A percentile compares a stretch with the other conserved stretches of the same genome.
These are phyloP conservation scores for Rhinoderma darwinii DNA, from an alignment of 2,113 vertebrate species.

Conservation along the genomic window DNA sequence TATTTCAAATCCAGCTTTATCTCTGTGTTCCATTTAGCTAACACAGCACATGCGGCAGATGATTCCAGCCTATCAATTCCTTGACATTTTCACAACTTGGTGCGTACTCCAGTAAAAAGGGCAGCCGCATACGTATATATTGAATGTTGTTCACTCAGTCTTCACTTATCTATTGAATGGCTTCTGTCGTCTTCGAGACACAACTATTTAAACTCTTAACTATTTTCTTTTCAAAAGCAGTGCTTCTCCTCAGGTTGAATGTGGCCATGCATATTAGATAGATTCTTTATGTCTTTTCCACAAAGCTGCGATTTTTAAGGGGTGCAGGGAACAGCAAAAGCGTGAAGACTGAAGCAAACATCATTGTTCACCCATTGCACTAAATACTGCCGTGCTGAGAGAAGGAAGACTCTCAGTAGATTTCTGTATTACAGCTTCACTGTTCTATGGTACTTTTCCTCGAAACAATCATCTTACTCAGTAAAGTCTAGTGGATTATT, in stretches of 20 bases:
- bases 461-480: neutral
- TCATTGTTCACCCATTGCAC: neutral
- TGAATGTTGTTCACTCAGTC: slow-evolving; percentile 9
- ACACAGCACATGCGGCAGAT: neutral
- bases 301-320: neutral
- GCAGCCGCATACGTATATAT: slow-evolving; percentile 2
- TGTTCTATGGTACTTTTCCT: neutral
- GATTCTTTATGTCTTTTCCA: neutral
- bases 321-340: neutral
- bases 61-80: slow-evolving; percentile 41
- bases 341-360: neutral
- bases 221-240: slow-evolving; percentile 9
- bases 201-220: slow-evolving; percentile 17
- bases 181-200: neutral
- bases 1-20: neutral
- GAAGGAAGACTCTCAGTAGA: neutral
- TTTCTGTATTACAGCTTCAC: neutral
- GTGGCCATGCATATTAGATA: neutral
- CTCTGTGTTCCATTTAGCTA: neutral
- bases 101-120: slow-evolving; percentile 30
- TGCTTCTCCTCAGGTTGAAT: neutral
- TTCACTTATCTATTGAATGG: slow-evolving; percentile 27
- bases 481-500: slow-evolving; percentile 9
- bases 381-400: neutral
- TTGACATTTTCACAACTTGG: slow-evolving; percentile 38